phyloP scores from a whole-genome alignment of 2,888 invertebrate species.

The Drosophila mayaguana region DNA sequence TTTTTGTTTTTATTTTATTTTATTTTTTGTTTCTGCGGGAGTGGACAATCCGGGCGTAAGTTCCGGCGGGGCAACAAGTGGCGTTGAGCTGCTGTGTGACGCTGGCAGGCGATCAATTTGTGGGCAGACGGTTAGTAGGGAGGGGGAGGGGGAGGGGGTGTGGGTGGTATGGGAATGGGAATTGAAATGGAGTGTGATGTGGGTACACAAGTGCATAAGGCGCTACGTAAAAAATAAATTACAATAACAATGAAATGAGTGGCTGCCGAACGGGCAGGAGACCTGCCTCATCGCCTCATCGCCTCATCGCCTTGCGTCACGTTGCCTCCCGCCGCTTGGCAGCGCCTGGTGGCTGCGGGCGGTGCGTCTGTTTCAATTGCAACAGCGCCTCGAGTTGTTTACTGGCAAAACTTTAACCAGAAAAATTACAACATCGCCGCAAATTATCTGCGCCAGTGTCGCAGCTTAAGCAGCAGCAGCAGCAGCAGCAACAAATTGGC shows the following conservation, averaged over 20 bases:
- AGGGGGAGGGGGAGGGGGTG: not conserved
- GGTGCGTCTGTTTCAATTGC: slow-evolving; percentile 35
- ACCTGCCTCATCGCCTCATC: not conserved
- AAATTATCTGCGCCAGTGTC: slow-evolving; percentile 68
- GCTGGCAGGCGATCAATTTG: slow-evolving; percentile 11
- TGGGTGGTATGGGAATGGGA: too few species aligned
- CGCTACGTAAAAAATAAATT: slow-evolving; percentile 59
- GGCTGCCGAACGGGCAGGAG: slow-evolving; percentile 51
- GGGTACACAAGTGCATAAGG: slow-evolving; percentile 48
- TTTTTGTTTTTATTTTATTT: slow-evolving; percentile 20
- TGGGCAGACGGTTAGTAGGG: not conserved
- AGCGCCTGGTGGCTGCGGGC: not conserved
- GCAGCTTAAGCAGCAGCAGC: slow-evolving; percentile 51
- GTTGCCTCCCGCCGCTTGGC: not conserved
- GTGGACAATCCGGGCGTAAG: slow-evolving; percentile 38
- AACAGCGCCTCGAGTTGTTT: slow-evolving; percentile 58
- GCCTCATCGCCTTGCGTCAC: not conserved
- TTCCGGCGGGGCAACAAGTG: slow-evolving; percentile 59
- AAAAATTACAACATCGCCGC: slow-evolving; percentile 60
- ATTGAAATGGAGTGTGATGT: not conserved
- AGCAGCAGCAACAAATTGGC: slow-evolving; percentile 65
- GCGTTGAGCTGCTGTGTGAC: slow-evolving; percentile 16
- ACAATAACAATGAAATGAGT: slow-evolving; percentile 67
- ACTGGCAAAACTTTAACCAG: slow-evolving; percentile 58
- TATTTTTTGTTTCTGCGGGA: slow-evolving; percentile 30